Base-by-base conservation (phyloP, 2,888 invertebrate species). In the Seira ritae region DNA sequence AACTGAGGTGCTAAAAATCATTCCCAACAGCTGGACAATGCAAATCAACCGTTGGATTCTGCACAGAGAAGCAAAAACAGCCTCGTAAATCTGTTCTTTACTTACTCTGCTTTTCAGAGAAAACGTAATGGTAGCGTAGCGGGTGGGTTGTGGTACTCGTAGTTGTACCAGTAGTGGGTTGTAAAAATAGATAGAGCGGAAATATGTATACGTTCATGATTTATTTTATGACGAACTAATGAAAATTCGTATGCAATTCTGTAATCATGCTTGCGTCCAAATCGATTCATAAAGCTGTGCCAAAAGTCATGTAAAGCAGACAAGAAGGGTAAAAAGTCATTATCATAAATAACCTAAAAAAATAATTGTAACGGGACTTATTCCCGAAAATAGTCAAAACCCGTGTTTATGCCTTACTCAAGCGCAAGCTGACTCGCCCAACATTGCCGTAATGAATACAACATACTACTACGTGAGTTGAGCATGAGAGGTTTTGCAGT, bases 1-100 rank as follows among this genome's bases (percentile, higher is more conserved):
- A 24, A 17, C 65, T 17, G 67, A 67, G 67, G 67, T 67, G 67
- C 31, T 67, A 67, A 67, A 67, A 67, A 24, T 24, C 67, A 22
- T 23, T 24, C n/a, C 12, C 1, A 12, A 12, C 24, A 67, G 67
- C 67, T 67, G 67, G 67, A 67, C 67, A 67, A 67, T 67, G 24
- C 24, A 67, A 67, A 67, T 67, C 67, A 22, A 17, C 42, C 42
- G 6, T 12, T 42, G 42, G 12, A 12, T 12, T 42, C 12, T 42
- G 12, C 12, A 42, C 42, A 42, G 42, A 42, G 12, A 8, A 42
- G 42, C 4, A 42, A 42, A 42, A 42, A 42, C 42, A 12, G 12
- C 6, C 42, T 42, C 42, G 12, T 42, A 42, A 42, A 42, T 42
- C 42, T 42, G 42, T 42, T 42, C 4, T 12, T 42, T 42, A n/a